Conservation (phyloP, 92 coral and sea anemone species). For the Epizoanthus illoricatus region DNA sequence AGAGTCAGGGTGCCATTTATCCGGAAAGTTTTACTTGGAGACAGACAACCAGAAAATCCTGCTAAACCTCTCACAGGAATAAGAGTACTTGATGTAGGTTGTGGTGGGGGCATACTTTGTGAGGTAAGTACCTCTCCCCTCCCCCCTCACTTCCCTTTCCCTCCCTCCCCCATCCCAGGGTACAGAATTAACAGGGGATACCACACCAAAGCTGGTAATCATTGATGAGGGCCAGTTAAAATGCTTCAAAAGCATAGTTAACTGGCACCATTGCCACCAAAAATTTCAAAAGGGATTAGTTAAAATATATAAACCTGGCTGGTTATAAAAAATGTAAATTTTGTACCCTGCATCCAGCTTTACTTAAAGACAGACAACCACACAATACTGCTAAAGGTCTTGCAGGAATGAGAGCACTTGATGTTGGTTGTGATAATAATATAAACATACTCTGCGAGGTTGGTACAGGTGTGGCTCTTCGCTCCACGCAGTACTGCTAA, state of each 20-base stretch:
- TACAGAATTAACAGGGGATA: background rate
- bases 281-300: too few relatives aligned
- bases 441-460: slow-evolving; percentile 92
- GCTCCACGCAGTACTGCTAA: slow-evolving; percentile 26
- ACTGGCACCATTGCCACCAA: too few relatives aligned
- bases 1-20: slow-evolving; percentile 83
- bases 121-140: slow-evolving; percentile 58
- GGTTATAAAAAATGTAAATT: too few relatives aligned
- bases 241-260: too few relatives aligned
- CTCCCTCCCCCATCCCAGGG: background rate
- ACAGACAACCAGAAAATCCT: background rate
- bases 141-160: background rate
- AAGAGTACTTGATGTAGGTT: slow-evolving; percentile 83
- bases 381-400: slow-evolving; percentile 56
- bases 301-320: too few relatives aligned
- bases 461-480: background rate
- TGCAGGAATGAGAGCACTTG: slow-evolving; percentile 62
- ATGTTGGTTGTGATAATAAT: slow-evolving; percentile 91
- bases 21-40: slow-evolving; percentile 60
- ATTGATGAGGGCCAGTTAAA: too few relatives aligned
- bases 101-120: slow-evolving; percentile 93
- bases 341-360: slow-evolving; percentile 14
- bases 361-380: slow-evolving; percentile 22
- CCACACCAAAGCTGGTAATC: too few relatives aligned
- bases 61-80: slow-evolving; percentile 67